A percentile compares a stretch with the other conserved stretches of the same genome.
Conservation (phyloP, 2,797 vertebrate species). For the Falco peregrinus region DNA sequence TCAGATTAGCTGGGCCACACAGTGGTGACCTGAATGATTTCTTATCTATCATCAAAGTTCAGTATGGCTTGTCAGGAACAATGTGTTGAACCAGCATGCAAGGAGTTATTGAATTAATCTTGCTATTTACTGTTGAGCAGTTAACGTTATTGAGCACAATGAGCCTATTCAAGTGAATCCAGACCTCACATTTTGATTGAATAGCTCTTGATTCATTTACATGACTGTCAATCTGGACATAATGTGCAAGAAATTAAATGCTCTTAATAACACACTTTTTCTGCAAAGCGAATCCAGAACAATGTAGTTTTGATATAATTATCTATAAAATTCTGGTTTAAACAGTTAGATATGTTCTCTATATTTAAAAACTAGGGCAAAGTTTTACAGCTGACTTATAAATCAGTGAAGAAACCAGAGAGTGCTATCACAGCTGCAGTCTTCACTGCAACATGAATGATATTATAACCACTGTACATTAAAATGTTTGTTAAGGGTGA, state of each 20-base stretch:
- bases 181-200: not conserved
- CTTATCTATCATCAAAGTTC: not conserved
- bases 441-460: not conserved
- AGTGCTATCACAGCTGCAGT: not conserved
- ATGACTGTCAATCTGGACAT: not conserved
- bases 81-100: not conserved
- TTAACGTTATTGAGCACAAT: not conserved
- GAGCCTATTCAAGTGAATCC: not conserved
- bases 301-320: not conserved
- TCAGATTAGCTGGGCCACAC: not conserved
- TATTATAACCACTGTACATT: not conserved
- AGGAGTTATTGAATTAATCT: not conserved
- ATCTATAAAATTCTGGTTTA: not conserved
- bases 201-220: not conserved
- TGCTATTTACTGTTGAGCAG: not conserved
- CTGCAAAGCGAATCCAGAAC: not conserved
- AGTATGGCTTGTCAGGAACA: not conserved
- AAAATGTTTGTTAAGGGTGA: not conserved
- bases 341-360: not conserved
- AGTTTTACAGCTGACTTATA: not conserved
- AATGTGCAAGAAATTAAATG: not conserved
- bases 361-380: not conserved
- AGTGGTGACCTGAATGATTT: not conserved
- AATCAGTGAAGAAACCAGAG: not conserved
- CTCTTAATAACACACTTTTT: not conserved